A percentile compares a stretch with the other conserved stretches of the same genome.
phyloP scores from a whole-genome alignment of 1,140 invertebrate genomes.

The Lerema accius region DNA sequence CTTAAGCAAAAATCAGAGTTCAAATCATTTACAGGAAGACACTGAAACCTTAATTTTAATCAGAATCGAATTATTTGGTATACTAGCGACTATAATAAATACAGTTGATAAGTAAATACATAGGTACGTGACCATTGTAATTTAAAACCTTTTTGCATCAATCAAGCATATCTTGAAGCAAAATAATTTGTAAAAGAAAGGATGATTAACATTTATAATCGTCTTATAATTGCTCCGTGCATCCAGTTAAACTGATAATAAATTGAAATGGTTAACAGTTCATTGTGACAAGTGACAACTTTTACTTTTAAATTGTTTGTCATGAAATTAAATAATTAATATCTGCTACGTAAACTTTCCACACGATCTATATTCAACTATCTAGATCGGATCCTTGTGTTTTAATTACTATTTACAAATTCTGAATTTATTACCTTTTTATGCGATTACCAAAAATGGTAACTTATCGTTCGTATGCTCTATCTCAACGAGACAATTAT shows the following conservation, averaged over 20 bases:
- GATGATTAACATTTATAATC: conserved; percentile 5
- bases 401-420: conserved; percentile 13
- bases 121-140: background rate
- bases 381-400: conserved; percentile 7
- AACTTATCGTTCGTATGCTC: conserved; percentile 5
- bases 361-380: background rate
- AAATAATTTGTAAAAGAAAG: background rate
- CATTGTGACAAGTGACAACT: background rate
- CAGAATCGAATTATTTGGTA: too few relatives aligned
- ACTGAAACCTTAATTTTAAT: too few relatives aligned
- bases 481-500: conserved; percentile 28
- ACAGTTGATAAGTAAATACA: too few relatives aligned
- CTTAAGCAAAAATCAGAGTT: too few relatives aligned
- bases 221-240: conserved; percentile 16
- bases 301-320: conserved; percentile 18
- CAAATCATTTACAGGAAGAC: too few relatives aligned
- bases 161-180: too few relatives aligned
- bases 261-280: conserved; percentile 8
- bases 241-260: background rate
- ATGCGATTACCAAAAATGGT: conserved; percentile 21
- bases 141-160: background rate
- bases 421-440: conserved; percentile 6
- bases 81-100: too few relatives aligned
- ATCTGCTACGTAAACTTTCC: conserved; percentile 11
- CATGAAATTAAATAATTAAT: conserved; percentile 18